A percentile compares a stretch with the other conserved stretches of the same genome.
Conservation (phyloP, 2,113 vertebrate genomes). For the Gymnogyps californianus region DNA sequence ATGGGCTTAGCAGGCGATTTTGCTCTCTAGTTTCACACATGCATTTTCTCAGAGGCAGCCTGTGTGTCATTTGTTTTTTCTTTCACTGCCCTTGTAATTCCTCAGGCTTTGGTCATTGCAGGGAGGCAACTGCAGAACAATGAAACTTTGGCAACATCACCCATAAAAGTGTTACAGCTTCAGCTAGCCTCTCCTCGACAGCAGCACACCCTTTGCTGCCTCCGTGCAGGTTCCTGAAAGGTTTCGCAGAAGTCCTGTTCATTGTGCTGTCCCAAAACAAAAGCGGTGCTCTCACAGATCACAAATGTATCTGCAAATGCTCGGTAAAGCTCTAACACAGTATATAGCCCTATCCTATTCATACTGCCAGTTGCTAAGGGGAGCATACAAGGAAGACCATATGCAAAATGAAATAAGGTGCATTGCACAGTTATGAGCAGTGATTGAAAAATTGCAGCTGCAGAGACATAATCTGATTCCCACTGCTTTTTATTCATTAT, state of each 20-base stretch:
- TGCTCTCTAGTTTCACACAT: not conserved
- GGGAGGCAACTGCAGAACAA: not conserved
- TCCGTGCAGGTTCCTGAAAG: not conserved
- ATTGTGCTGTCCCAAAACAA: not conserved
- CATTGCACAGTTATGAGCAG: not conserved
- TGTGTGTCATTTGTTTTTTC: not conserved
- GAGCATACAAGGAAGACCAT: not conserved
- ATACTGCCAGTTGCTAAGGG: not conserved
- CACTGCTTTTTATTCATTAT: not conserved
- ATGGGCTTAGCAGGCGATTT: not conserved
- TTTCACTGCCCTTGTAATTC: not conserved
- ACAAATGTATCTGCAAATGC: not conserved
- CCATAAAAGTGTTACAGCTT: not conserved
- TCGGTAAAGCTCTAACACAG: not conserved
- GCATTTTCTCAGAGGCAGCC: not conserved
- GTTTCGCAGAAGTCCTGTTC: not conserved
- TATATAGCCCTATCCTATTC: not conserved
- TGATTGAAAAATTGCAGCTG: not conserved
- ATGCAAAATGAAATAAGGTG: not conserved
- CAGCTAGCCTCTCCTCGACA: not conserved
- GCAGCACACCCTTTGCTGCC: not conserved
- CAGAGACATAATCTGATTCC: not conserved
- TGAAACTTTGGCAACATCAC: not conserved
- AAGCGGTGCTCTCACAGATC: not conserved
- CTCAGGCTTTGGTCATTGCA: not conserved